A percentile compares a stretch with the other conserved stretches of the same genome.
Conservation (phyloP, 2,888 invertebrate species). For the Oligia latruncula region DNA sequence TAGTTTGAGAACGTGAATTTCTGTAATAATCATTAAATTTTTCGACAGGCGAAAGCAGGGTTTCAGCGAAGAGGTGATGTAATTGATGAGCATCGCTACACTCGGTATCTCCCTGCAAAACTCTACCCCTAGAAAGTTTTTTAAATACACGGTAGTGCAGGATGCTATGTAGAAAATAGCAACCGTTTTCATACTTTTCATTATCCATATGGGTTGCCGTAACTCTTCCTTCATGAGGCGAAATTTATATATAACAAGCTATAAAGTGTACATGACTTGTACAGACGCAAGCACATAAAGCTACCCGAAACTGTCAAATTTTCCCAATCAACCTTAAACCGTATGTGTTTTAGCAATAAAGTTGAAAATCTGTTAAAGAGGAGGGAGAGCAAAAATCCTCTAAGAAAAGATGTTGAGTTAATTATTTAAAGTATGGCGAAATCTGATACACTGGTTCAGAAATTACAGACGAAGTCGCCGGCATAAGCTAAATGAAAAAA, state of each 20-base stretch:
- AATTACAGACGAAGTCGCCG: too few species aligned
- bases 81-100: conserved; percentile 68
- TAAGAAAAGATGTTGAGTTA: too few species aligned
- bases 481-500: too few species aligned
- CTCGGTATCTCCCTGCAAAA: conserved; percentile 62
- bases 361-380: too few species aligned
- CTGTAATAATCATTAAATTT: conserved; percentile 66
- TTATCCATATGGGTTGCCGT: conserved; percentile 20
- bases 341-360: too few species aligned
- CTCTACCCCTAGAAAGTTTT: background rate
- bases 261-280: too few species aligned
- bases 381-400: too few species aligned
- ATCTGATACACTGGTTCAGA: too few species aligned
- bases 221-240: conserved; percentile 21
- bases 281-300: too few species aligned
- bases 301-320: too few species aligned
- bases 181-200: conserved; percentile 22
- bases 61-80: conserved; percentile 63
- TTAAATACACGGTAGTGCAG: background rate
- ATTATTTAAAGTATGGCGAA: too few species aligned
- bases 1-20: conserved; percentile 60
- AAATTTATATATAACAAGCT: conserved; percentile 15
- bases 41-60: conserved; percentile 64
- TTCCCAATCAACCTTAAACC: too few species aligned
- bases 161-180: conserved; percentile 3